Percentiles rank a stretch among this genome's conserved stretches.
Conservation (phyloP, 2,113 vertebrate genomes). For the Cynocephalus volans region DNA sequence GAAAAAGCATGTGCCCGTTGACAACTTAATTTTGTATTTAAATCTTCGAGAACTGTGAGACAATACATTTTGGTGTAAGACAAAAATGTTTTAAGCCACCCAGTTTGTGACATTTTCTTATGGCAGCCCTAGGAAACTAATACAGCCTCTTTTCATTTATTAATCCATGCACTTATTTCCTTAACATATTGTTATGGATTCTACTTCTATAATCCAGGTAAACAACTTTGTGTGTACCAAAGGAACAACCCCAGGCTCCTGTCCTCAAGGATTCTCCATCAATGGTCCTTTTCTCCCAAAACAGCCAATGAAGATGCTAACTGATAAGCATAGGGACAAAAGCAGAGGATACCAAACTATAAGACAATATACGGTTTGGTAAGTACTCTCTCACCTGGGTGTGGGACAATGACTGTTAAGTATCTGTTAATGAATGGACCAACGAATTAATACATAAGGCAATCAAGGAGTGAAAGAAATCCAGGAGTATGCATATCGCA, state of each 20-base stretch:
- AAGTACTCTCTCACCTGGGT: background rate
- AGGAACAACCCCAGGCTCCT: background rate
- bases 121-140: background rate
- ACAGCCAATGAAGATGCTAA: background rate
- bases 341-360: background rate
- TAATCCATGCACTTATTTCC: background rate
- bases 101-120: background rate
- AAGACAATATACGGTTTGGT: background rate
- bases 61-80: background rate
- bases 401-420: background rate
- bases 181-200: background rate
- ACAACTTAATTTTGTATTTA: background rate
- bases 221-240: background rate
- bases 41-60: background rate
- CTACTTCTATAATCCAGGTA: background rate
- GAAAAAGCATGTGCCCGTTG: background rate
- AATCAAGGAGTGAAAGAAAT: background rate
- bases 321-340: background rate
- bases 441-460: slow-evolving; percentile 1
- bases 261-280: background rate
- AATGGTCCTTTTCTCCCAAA: background rate
- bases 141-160: background rate
- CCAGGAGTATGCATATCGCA: background rate
- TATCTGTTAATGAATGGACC: background rate
- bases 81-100: background rate